These are phyloP conservation scores for Narcine bancroftii DNA, from an alignment of 2,113 vertebrate species.

Conservation along the genomic window DNA sequence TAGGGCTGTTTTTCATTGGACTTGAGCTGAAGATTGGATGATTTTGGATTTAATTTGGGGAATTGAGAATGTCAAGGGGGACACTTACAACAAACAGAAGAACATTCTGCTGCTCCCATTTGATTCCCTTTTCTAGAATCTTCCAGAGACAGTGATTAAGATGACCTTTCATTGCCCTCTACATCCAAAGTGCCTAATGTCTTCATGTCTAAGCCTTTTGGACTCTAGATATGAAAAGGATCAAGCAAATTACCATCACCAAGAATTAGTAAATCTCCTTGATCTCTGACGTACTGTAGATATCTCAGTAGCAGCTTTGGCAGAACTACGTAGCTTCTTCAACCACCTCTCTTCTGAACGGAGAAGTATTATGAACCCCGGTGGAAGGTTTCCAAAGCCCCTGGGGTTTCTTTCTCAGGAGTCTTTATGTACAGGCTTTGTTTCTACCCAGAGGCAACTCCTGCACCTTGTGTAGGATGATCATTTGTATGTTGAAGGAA, in stretches of 20 bases:
- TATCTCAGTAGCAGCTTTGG: too few relatives aligned
- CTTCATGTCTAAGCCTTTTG: too few relatives aligned
- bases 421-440: not conserved
- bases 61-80: not conserved
- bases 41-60: too few relatives aligned
- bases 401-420: not conserved
- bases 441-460: not conserved
- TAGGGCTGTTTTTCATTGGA: not conserved
- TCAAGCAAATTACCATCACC: too few relatives aligned
- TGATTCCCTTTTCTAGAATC: not conserved
- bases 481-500: not conserved
- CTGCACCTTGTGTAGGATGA: not conserved
- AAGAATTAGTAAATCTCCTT: too few relatives aligned
- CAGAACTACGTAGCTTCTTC: too few relatives aligned
- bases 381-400: not conserved
- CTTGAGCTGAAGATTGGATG: not conserved
- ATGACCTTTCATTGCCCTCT: not conserved
- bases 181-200: not conserved
- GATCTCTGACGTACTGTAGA: too few relatives aligned
- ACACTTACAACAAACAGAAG: not conserved
- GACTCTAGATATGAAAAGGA: too few relatives aligned
- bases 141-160: not conserved
- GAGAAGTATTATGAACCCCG: too few relatives aligned
- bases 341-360: too few relatives aligned
- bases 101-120: not conserved